These are phyloP conservation scores for Eulemur rubriventer DNA, from an alignment of 2,797 vertebrate species.

Conservation along the genomic window DNA sequence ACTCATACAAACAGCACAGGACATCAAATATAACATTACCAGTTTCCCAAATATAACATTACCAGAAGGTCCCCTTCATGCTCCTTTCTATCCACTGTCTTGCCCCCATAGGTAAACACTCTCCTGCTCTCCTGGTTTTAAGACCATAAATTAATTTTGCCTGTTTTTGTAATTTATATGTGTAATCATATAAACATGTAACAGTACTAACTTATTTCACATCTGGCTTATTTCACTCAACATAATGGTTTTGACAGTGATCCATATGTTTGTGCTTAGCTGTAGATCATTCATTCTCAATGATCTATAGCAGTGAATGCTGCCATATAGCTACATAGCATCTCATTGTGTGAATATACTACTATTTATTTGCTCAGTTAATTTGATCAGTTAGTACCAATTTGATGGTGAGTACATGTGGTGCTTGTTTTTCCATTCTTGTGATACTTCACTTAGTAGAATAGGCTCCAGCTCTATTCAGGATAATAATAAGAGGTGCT, in stretches of 20 bases:
- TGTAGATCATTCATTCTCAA: background rate
- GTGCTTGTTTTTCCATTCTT: too few relatives aligned
- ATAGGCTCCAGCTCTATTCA: too few relatives aligned
- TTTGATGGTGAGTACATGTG: too few relatives aligned
- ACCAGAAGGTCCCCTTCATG: too few relatives aligned
- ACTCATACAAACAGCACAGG: background rate
- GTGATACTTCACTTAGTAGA: too few relatives aligned
- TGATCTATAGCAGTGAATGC: background rate
- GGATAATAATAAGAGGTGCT: too few relatives aligned
- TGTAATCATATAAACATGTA: background rate
- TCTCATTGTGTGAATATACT: background rate
- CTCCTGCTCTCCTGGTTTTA: background rate
- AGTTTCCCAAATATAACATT: too few relatives aligned
- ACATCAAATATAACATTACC: background rate
- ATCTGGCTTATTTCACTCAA: background rate
- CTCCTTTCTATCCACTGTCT: background rate
- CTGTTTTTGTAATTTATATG: background rate
- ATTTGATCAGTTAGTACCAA: too few relatives aligned
- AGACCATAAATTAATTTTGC: background rate
- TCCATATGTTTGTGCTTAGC: background rate
- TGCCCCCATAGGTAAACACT: background rate
- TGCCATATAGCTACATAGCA: background rate
- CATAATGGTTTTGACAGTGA: background rate
- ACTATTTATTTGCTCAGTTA: background rate
- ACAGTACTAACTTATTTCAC: background rate